Evolutionary conservation across 2,113 vertebrate genomes (phyloP), one percentile per base, ranked within the genome.

Genomic region (Rousettus leschenaultii): DNA sequence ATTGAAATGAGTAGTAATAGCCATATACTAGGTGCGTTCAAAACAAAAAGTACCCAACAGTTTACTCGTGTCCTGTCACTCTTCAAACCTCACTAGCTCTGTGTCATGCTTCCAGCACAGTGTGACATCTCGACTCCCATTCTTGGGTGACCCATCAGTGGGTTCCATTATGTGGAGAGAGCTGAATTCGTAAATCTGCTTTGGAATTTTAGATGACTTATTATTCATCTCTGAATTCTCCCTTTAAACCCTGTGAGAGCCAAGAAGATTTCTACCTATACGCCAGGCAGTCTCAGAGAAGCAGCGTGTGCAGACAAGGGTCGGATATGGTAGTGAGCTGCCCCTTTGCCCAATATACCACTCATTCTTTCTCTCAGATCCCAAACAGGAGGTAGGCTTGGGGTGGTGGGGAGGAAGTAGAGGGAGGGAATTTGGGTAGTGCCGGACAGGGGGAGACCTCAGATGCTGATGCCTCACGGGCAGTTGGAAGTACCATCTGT

Each of bases 281-380:
- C 63, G 33, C 63, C 53, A 7, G 75, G n/a, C 22, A 21, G 35
- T 33, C 33, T 45, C 26, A 3, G 28, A 33, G 45, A 21, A 65
- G 75, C 26, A 9, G 61, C 0, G 0, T 7, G 71, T 63, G 51
- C 40, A 13, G 28, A 53, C 0, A 0, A 61, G 45, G 73, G 28
- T 3, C 16, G 43, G 79, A 24, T 15, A 7, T 1, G 5, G 18
- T 12, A 18, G 30, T 5, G 35, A 30, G 45, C 82, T 73, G 18
- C 9, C n/a, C 18, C 13, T 21, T 43, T 12, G n/a, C 73, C 63
- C 57, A 30, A 16, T 3, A 13, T 0, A 30, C 28, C 15, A 0
- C 9, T 33, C 79, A 18, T 21, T 14, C 6, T 19, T 48, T 24
- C 65, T 30, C 14, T 57, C 30, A 21, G 75, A 28, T 30, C 28